Evolutionary conservation across 2,888 invertebrate genomes (phyloP), one percentile per base, ranked within the genome.

Genomic region (Trypoxylon attenuatum): DNA sequence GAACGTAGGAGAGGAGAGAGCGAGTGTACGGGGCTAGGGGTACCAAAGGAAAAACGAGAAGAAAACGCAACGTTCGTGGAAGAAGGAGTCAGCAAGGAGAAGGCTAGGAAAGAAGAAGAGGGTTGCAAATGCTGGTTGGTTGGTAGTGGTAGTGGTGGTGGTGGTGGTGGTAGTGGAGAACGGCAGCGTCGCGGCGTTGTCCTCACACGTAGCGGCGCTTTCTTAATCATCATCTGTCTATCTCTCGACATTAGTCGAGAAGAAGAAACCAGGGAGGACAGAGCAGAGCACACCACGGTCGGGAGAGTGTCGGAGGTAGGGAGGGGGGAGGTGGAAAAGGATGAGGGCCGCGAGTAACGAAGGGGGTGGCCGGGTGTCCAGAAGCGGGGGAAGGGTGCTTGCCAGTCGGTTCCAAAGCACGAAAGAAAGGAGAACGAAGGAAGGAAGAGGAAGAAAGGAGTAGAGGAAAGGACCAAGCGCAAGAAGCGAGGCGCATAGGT

Each of bases 211-310:
- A 84, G 78, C 81, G 76, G 80, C 84, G 86, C 83, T 85, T 85
- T 86, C 86, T 86, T 86, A 86, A 86, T 86, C 86, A 86, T 86
- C 86, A 84, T 86, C 86, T 82, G 86, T 86, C 86, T 84, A 85
- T 85, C 85, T 85, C 82, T 75, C 79, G 80, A 81, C 80, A 83
- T 84, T 80, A 79, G 78, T 74, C 69, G 70, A 75, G 79, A 75
- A 71, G 79, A 75, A 71, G 73, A 75, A 69, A 61, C 59, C 59
- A 56, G 46, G 38, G 54, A 67, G 55, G 47, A 58, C 22, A 43
- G 38, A 50, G 42, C 22, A 51, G 60, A 55, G 67, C 56, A 19
- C 47, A 50, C 41, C 23, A 27, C 19, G 19, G 58, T 29, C 29
- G 42, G 42, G 55, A 46, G 55, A 25, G 25, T 19, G 55, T 27